Percentiles rank a stretch among this genome's conserved stretches.
phyloP scores from a whole-genome alignment of 2,113 vertebrate genomes.

The Protomyctophum bolini region DNA sequence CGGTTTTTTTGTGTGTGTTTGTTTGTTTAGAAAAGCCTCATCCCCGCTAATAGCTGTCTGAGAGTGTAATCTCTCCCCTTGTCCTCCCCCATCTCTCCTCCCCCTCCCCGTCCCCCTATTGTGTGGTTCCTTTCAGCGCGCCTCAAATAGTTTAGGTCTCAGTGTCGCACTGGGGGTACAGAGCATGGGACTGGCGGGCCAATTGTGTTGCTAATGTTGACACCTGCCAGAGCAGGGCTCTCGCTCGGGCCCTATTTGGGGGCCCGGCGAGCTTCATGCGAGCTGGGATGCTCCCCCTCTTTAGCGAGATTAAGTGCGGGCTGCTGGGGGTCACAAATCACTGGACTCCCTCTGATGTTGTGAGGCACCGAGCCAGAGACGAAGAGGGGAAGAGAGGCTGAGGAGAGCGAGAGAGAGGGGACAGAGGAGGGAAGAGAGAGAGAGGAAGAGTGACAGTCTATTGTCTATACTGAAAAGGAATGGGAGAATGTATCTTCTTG shows the following conservation, averaged over 20 bases:
- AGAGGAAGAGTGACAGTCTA: conserved; percentile 66
- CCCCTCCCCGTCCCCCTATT: conserved; percentile 67
- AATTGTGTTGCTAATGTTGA: conserved; percentile 84
- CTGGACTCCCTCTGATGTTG: conserved; percentile 83
- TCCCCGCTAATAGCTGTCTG: conserved; percentile 82
- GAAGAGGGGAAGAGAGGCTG: conserved; percentile 59
- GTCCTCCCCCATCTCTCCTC: conserved; percentile 69
- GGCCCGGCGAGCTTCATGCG: conserved; percentile 55
- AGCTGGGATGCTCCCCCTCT: conserved; percentile 79
- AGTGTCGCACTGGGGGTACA: conserved; percentile 66
- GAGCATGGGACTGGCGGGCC: conserved; percentile 65
- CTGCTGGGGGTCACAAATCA: conserved; percentile 88
- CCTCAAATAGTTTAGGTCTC: conserved; percentile 77
- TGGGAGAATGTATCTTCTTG: conserved; percentile 75
- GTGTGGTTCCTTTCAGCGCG: conserved; percentile 68
- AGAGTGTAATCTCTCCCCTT: conserved; percentile 79
- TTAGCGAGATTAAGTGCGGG: conserved; percentile 86
- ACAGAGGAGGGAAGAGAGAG: conserved; percentile 62
- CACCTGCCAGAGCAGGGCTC: conserved; percentile 77
- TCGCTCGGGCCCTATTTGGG: conserved; percentile 63
- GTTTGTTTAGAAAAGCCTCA: conserved; percentile 84
- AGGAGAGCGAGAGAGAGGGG: conserved; percentile 60
- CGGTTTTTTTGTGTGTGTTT: conserved; percentile 58
- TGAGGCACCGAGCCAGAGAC: conserved; percentile 83
- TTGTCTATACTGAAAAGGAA: conserved; percentile 71